Base-by-base conservation (phyloP, 2,888 invertebrate genomes). In the Cantharis nigra region DNA sequence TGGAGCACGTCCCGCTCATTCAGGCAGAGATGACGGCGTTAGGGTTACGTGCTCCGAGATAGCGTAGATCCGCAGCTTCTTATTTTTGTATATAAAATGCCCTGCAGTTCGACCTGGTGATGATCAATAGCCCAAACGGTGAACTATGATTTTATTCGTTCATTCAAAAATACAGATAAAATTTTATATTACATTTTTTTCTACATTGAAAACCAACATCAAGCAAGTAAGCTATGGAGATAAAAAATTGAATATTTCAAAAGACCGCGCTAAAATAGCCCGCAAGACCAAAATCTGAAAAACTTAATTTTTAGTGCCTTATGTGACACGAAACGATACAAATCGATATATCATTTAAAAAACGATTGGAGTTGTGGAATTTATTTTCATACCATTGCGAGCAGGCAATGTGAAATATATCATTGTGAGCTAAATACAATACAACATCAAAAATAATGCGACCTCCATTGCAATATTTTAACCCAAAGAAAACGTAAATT, bases 1-100 rank as follows among this genome's bases (percentile, higher is more conserved):
- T 70, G 74, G 73, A 73, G 78, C 80, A 80, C 80, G 80, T 80
- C 72, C 76, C 76, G 78, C 78, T 80, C 80, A 78, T 80, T 80
- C 78, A 77, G 72, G 74, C 76, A 72, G 77, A 78, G 80, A 80
- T 80, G 80, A 78, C 80, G 80, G 78, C 70, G 78, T 78, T 77
- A 77, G 74, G 76, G 78, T 80, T 78, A 80, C 80, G 80, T 80
- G 80, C 76, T 71, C 73, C 69, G 75, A 80, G 80, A 80, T 80
- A 80, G 75, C 77, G 72, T 72, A 73, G 77, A 77, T 76, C 77
- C 77, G 78, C 74, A 77, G 78, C 72, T 80, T 80, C 80, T 80
- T 80, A 80, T 78, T 80, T 78, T 73, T 80, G 80, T 78, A 75
- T 80, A 76, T 78, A 78, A 78, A 80, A 78, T 77, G 74, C 78